These are phyloP conservation scores for Sympetrum striolatum DNA, from an alignment of 2,888 invertebrate genomes.

Conservation along the genomic window DNA sequence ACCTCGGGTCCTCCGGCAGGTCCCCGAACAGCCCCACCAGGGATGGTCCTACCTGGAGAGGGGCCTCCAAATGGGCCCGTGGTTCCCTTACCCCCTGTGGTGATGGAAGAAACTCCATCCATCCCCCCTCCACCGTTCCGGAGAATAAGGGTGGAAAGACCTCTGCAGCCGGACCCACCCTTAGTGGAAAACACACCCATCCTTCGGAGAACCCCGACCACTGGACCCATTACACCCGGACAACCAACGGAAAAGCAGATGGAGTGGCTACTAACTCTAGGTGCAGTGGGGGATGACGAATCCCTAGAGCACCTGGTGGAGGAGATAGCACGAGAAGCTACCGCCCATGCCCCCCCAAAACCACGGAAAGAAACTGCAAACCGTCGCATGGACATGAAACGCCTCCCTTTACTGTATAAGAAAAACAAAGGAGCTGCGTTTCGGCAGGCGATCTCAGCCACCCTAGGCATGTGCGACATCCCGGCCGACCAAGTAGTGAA, in stretches of 20 bases:
- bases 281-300: not conserved
- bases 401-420: not conserved
- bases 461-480: not conserved
- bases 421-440: not conserved
- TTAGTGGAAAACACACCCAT: no score
- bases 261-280: not conserved
- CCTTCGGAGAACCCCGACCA: no score
- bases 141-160: no score
- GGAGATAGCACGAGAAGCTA: not conserved
- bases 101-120: no score
- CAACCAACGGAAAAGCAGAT: conserved; percentile 45
- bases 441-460: not conserved
- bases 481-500: not conserved
- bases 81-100: no score
- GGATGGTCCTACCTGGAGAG: no score
- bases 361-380: not conserved
- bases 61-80: no score
- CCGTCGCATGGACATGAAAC: not conserved
- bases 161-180: no score
- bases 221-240: no score
- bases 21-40: no score
- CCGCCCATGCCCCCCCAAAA: not conserved
- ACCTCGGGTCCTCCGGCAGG: no score
- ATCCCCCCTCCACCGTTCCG: no score
- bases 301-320: not conserved